Conservation (phyloP, 2,113 vertebrate genomes). For the Elephas maximus region DNA sequence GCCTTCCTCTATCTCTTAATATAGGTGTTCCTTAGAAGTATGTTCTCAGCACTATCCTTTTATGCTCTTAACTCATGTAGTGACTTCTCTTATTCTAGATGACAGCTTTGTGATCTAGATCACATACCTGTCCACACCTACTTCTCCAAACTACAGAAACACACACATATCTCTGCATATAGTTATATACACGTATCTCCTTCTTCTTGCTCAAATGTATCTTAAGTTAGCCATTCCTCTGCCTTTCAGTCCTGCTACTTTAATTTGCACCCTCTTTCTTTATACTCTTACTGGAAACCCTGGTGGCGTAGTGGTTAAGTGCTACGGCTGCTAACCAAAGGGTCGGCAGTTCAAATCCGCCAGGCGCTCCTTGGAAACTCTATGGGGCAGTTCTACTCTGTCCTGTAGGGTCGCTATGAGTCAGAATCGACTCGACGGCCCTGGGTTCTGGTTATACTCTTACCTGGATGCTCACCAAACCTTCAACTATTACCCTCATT, state of each 20-base stretch:
- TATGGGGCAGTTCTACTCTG: too few species aligned
- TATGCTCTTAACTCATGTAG: neutral
- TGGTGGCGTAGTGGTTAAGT: too few species aligned
- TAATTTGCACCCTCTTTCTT: neutral
- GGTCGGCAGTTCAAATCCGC: too few species aligned
- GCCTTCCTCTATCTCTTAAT: neutral
- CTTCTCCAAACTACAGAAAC: neutral
- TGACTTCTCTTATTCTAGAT: neutral
- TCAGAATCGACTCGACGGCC: too few species aligned
- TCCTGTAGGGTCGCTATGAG: too few species aligned
- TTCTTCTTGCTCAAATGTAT: neutral
- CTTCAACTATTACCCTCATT: neutral
- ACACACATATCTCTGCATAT: too few species aligned
- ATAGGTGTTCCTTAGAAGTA: neutral
- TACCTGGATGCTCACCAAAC: neutral
- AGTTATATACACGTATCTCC: too few species aligned
- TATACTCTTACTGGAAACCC: neutral
- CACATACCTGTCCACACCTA: neutral
- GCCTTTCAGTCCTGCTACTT: neutral
- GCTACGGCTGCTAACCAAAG: too few species aligned
- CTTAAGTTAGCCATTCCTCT: neutral
- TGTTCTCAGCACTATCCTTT: neutral
- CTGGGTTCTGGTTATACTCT: neutral
- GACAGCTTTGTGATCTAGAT: neutral
- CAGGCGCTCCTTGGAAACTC: too few species aligned